Base-by-base conservation (phyloP, 2,797 vertebrate genomes). In the Chelon labrosus region DNA sequence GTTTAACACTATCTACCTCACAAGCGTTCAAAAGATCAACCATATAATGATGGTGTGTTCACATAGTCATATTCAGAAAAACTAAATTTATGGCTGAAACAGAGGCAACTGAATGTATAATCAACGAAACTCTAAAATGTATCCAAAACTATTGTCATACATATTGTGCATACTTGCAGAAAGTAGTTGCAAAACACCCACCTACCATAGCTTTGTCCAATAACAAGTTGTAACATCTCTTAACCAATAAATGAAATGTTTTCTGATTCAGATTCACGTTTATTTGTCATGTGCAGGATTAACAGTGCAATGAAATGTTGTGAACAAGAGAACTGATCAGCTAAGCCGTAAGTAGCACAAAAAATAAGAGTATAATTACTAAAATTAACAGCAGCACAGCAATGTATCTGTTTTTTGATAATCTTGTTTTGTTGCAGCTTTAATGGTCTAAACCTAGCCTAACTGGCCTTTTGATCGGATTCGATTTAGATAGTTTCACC, bases 1-100 rank as follows among this genome's bases (percentile, higher is more conserved):
- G 55, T 74, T 35, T 68, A 75, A 85, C 79, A 87, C 38, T 84
- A 86, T 88, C 90, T 92, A 92, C 93, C 91, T 94, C 91, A 88
- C 63, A 31, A 65, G 25, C 50, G 35, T 75, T 68, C 37, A 75
- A 69, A 78, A 56, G 51, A 70, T 74, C 54, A 61, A 61, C 64
- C 44, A 41, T 64, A 50, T 46, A 44, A 44, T 35, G 66, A 60
- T 20, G 9, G 11, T 70, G 61, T 58, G n/a, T 61, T 62, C 8
- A 27, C n/a, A 71, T 47, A 9, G 46, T 35, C 25, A 67, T 39
- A 46, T 58, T 61, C 50, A 2, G 0, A 67, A 52, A 11, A 41
- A 55, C 38, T 39, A 65, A 49, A 64, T 55, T 70, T 74, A 19
- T 42, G 62, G 65, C 73, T 13, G 19, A 77, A 70, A 16, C 38